Evolutionary conservation across 2,888 invertebrate species (phyloP), one percentile per base, ranked within the genome.

Genomic region (Tuberolachnus salignus): DNA sequence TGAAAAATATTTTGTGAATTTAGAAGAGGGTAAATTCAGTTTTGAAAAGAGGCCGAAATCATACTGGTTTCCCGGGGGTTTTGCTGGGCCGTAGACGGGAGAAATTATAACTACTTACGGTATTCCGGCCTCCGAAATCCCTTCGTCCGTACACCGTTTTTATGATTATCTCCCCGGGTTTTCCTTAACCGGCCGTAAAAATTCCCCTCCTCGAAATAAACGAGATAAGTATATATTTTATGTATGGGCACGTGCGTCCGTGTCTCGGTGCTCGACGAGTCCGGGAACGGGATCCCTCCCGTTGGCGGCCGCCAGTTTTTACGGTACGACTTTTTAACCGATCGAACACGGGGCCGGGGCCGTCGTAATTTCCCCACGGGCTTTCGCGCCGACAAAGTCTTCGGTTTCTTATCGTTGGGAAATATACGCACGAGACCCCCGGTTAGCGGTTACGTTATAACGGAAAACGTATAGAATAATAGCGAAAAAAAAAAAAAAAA

Each of bases 311-410:
- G 13, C 23, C 19, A 26, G 21, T 72, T 72, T 34, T 74, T 63
- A 74, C 16, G 21, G 21, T 51, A 74, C 42, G 73, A 74, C 64
- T 63, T 64, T 74, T 74, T 74, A 74, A 21, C 21, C 63, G 53
- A 42, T 63, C 61, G 72, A 51, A 73, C 21, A 16, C 53, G 51
- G 61, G 21, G 6, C 34, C 34, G 49, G n/a, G n/a, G 42, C 73
- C 51, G 3, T 51, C 53, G 64, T 74, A 64, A 74, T 74, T 74
- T 74, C 73, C 73, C 73, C 73, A 74, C 63, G 73, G 73, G 64
- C 53, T 64, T 34, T 34, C 34, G 3, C 42, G 8, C 19, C 8
- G n/a, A 26, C 49, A 19, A 49, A 61, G 49, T 59, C 72, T 26
- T 72, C 72, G 9, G 73, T 74, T 74, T 74, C 53, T 53, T 59